Conservation (phyloP, 2,113 vertebrate species). For the Grantiella picta region DNA sequence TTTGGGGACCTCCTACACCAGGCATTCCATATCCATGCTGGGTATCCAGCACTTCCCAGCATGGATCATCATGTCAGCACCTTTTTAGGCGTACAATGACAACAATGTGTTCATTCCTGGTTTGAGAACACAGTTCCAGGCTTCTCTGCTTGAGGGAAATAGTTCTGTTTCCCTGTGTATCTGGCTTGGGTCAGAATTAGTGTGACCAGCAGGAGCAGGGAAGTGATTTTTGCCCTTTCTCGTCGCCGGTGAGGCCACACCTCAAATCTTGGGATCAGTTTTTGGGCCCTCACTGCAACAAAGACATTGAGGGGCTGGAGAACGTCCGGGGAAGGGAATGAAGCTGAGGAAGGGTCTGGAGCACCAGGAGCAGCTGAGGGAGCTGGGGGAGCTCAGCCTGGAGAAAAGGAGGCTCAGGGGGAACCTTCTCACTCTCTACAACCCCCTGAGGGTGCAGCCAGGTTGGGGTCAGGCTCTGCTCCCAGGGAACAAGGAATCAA, state of each 20-base stretch:
- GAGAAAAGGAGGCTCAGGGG: background rate
- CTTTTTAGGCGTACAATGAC: background rate
- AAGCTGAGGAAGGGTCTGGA: background rate
- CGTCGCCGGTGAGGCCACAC: background rate
- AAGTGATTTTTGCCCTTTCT: background rate
- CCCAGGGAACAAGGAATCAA: background rate
- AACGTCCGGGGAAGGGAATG: background rate
- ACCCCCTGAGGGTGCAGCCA: background rate
- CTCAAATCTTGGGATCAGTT: background rate
- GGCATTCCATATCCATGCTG: background rate
- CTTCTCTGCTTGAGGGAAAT: background rate
- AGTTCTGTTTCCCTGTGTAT: background rate
- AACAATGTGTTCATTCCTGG: background rate
- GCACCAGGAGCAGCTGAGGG: background rate
- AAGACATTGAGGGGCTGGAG: background rate
- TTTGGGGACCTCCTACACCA: background rate
- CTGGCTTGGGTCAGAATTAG: background rate
- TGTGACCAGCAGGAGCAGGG: background rate
- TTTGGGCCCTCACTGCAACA: background rate
- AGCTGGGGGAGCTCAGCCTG: background rate
- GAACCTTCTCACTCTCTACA: background rate
- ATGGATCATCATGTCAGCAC: background rate
- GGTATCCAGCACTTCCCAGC: background rate
- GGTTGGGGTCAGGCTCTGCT: rapidly evolving
- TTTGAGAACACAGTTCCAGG: background rate